phyloP scores from a whole-genome alignment of 1,140 invertebrate genomes.

The Bombus superbus region DNA sequence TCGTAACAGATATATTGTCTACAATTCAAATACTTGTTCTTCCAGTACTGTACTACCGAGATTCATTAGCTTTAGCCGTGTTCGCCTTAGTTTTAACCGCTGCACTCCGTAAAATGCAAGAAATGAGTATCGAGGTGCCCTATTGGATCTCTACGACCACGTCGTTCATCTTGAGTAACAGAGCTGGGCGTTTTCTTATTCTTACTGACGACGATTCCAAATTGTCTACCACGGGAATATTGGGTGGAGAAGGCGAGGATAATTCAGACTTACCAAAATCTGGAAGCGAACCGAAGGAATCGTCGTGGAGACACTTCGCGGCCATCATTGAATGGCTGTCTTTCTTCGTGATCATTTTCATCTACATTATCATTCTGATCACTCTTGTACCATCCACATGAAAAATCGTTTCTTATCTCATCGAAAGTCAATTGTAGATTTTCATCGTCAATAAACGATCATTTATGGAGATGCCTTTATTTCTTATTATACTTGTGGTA shows the following conservation, averaged over 20 bases:
- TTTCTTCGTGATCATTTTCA: conserved; percentile 62
- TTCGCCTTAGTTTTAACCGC: conserved; percentile 80
- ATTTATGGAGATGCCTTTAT: neutral
- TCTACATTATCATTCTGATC: conserved; percentile 70
- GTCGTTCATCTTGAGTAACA: conserved; percentile 66
- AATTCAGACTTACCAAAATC: conserved; percentile 44
- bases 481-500: neutral
- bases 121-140: conserved; percentile 62
- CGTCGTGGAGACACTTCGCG: conserved; percentile 71
- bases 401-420: neutral
- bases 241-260: conserved; percentile 55
- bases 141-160: conserved; percentile 67
- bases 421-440: conserved; percentile 10
- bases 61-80: conserved; percentile 79
- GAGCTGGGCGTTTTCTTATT: conserved; percentile 68
- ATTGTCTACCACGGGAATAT: conserved; percentile 28
- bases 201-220: conserved; percentile 51
- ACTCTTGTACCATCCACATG: conserved; percentile 57
- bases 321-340: conserved; percentile 73
- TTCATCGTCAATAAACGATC: conserved; percentile 41
- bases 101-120: conserved; percentile 74
- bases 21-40: conserved; percentile 41
- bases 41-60: conserved; percentile 80
- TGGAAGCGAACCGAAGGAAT: conserved; percentile 1
- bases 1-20: neutral